Evolutionary conservation across 2,888 invertebrate species (phyloP), one percentile per base, ranked within the genome.

Genomic region (Drosophila neonasuta): DNA sequence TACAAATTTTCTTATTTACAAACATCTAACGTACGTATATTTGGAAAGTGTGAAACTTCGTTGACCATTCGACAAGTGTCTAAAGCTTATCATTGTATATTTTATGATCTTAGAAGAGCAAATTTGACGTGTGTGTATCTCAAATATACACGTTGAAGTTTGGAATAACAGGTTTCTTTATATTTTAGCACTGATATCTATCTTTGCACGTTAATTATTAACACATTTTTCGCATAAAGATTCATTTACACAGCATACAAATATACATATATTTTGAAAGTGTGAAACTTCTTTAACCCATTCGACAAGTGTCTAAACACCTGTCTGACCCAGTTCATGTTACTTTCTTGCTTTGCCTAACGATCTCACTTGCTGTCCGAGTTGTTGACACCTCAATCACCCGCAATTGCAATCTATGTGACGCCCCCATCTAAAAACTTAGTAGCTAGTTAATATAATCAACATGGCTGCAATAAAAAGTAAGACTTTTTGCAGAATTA

Each of bases 361-460:
- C 46, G 51, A 48, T 57, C 54, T 57, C 54, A 54, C 29, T 63
- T 56, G 46, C 24, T 9, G 71, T 52, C 55, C 15, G 41, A 52
- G 13, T 7, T 42, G 50, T 34, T 55, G 55, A 58, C 39, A n/a
- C 39, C 49, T 41, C 20, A 39, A 60, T 49, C 75, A 39, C 57
- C 45, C 71, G 63, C 70, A 36, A 41, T 17, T 29, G 13, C 42
- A 57, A 56, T 20, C 42, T 13, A 30, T 34, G 32, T 8, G 45
- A 44, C 50, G 56, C 54, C 60, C 41, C 41, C 64, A 24, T 17
- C 9, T 9, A 41, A 36, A 36, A 54, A 36, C 17, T 24, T 24
- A 24, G 6, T 59, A 51, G 70, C 69, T 65, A 76, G 68, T 67
- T 74, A 71, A 62, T 66, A 55, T 64, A 70, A 77, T 82, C 77